phyloP scores from a whole-genome alignment of 2,888 invertebrate genomes.

The Papilio gigon region DNA sequence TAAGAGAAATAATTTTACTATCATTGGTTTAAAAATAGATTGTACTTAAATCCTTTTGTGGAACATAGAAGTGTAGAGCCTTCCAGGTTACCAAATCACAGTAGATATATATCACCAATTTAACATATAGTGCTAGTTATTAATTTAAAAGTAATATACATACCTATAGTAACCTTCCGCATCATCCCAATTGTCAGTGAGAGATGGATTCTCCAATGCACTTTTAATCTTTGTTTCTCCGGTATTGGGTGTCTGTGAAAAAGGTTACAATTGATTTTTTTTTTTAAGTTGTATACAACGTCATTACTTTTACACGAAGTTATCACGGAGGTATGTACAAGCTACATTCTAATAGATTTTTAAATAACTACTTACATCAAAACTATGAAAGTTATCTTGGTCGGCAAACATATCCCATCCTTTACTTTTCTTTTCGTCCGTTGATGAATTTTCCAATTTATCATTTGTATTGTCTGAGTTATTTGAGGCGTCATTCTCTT shows the following conservation, averaged over 20 bases:
- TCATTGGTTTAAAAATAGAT: too few species aligned
- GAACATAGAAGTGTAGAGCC: too few species aligned
- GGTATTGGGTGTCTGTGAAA: constrained; percentile 62
- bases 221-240: constrained; percentile 59
- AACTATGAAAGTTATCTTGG: constrained; percentile 88
- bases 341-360: too few species aligned
- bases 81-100: too few species aligned
- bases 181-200: constrained; percentile 99
- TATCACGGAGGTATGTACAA: too few species aligned
- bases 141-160: constrained; percentile 31
- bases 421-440: constrained; percentile 69
- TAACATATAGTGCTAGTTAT: constrained; percentile 16
- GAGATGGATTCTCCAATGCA: constrained; percentile 84
- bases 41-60: too few species aligned
- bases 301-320: too few species aligned
- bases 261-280: too few species aligned
- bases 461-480: constrained; percentile 49
- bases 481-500: constrained; percentile 34
- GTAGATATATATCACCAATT: too few species aligned
- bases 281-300: too few species aligned
- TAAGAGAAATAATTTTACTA: too few species aligned
- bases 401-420: constrained; percentile 97
- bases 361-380: constrained; percentile 61
- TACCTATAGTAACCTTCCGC: constrained; percentile 98
- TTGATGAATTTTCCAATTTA: constrained; percentile 62